Evolutionary conservation across 92 coral and sea anemone species (phyloP), one percentile per base, ranked within the genome.

Genomic region (Palythoa grandis): DNA sequence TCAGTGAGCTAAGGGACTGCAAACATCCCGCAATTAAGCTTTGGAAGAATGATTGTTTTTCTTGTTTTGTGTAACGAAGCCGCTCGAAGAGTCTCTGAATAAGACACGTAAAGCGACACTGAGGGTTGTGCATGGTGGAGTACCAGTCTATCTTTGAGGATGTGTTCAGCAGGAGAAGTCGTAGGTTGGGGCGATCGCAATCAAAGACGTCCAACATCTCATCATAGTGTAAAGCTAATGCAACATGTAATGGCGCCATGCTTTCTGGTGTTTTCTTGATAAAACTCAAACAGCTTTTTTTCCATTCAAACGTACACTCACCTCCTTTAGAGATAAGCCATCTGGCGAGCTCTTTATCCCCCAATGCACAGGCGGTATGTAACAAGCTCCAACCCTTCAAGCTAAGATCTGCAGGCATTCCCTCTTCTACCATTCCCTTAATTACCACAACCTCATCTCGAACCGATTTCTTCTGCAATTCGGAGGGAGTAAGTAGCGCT

Each of bases 361-460:
- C 86, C 38, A 88, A 47, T 23, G 78, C 80, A 19, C 74, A 77
- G 52, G 91, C 91, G 24, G 88, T 88, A 65, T 88, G 91, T 12
- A 88, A 53, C 19, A 88, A 22, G 14, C 84, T 76, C 91, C 88
- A 88, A 5, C 91, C 91, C 5, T 88, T 52, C 43, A 69, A 22
- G 61, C 85, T 88, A 16, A 88, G 84, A 40, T 88, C 82, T 58
- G 80, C 85, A 25, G 88, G 85, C 17, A 83, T 38, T 57, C 85
- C 91, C 4, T 57, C 29, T 13, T 77, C 47, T 24, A 88, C 91
- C 8, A 83, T 58, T 12, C 54, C 61, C 22, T 77, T 70, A 7
- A 88, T 88, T 48, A 57, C 83, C 24, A 7, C 29, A 1, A 78
- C 83, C 67, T 78, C 54, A 8, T 78, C 83, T 78, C 67, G 61